Evolutionary conservation across 2,888 invertebrate species (phyloP), one percentile per base, ranked within the genome.

Genomic region (Matsumyia berberina): DNA sequence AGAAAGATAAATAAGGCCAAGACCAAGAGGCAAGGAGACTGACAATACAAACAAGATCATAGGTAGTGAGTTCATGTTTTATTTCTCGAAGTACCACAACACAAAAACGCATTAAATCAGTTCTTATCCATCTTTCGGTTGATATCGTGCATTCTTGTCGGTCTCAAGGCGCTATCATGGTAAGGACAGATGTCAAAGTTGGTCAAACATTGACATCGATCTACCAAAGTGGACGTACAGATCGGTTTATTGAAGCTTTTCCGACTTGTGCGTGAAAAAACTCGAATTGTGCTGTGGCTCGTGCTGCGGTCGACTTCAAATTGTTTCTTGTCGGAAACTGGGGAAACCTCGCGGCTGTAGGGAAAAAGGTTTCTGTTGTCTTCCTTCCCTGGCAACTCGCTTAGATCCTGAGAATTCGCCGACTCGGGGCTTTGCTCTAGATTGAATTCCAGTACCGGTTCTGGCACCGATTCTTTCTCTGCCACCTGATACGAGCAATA

Each of bases 101-200:
- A 29, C 29, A 57, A 46, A 70, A 19, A n/a, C n/a, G 19, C 31
- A 49, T 35, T 17, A 19, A 8, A 4, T 24, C 2, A 24, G 4
- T 24, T 24, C 24, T 3, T 24, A 24, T 8, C n/a, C 11, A n/a
- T n/a, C 1, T 19, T 8, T 44, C 35, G 58, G 8, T 11, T n/a
- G 12, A 7, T 19, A 7, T 60, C 37, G 1, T 2, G 7, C 7
- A 8, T 88, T 89, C 90, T 90, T 90, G 62, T 91, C 90, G 0
- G 15, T 44, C 49, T 87, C 86, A 62, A 87, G 89, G 0, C 89
- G 46, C 58, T 90, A 44, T 90, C 90, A 9, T 90, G 89, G 66
- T 91, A 90, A 2, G 91, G 90, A 62, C 91, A 91, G 7, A 90
- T 87, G 67, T 90, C 90, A 46, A 89, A 90, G 42, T 88, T 87